Percentiles rank a stretch among this genome's conserved stretches.
phyloP scores from a whole-genome alignment of 2,797 vertebrate species.

The Basileuterus tristriatus region DNA sequence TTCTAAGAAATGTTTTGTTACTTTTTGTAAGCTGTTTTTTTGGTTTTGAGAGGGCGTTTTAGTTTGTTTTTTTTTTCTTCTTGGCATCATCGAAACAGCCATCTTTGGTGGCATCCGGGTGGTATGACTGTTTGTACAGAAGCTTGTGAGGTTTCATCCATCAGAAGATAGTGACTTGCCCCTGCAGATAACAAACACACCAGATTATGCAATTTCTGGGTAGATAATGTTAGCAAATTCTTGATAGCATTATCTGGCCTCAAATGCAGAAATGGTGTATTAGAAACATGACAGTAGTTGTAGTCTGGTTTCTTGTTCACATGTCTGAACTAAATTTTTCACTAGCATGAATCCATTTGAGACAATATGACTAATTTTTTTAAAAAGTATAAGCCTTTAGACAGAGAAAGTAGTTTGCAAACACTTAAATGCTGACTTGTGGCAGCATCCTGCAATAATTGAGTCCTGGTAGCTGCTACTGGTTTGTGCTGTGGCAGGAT shows the following conservation, averaged over 20 bases:
- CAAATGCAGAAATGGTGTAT: neutral
- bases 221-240: neutral
- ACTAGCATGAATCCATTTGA: neutral
- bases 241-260: neutral
- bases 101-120: conserved; percentile 74
- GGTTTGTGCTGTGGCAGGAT: neutral
- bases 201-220: conserved; percentile 8
- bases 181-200: conserved; percentile 41
- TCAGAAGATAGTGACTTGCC: conserved; percentile 76
- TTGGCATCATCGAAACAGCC: conserved; percentile 66
- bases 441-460: neutral
- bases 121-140: conserved; percentile 69
- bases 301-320: neutral
- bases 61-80: neutral
- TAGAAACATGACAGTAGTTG: neutral
- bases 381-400: neutral
- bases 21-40: neutral
- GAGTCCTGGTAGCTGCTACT: neutral
- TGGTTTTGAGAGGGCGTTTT: neutral
- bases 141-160: conserved; percentile 76
- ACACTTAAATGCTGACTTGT: neutral
- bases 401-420: neutral
- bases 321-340: neutral
- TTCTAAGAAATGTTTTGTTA: neutral
- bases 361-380: neutral